Evolutionary conservation across 2,888 invertebrate genomes (phyloP).

Genomic region (Tinea semifulvella): DNA sequence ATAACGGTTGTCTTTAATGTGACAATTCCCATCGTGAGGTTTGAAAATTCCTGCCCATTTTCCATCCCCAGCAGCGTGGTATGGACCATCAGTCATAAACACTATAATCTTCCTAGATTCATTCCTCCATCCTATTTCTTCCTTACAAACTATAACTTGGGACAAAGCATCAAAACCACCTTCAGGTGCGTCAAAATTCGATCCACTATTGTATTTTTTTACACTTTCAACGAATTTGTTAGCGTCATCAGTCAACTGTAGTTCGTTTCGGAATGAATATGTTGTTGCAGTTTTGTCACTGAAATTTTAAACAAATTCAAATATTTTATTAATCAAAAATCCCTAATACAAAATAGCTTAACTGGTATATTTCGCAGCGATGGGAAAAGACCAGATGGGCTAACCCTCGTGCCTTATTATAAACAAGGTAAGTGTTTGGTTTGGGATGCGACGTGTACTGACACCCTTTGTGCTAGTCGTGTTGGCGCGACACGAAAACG

Average conservation of each 20-base stretch:
- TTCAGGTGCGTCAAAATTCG: constrained; percentile 76
- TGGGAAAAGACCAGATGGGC: no score
- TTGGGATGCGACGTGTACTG: no score
- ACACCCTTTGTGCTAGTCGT: no score
- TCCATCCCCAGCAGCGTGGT: constrained; percentile 84
- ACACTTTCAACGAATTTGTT: constrained; percentile 45
- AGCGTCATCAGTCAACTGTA: constrained; percentile 70
- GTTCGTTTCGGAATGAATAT: constrained; percentile 81
- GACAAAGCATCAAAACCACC: constrained; percentile 90
- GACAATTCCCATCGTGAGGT: constrained; percentile 78
- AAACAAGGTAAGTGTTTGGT: no score
- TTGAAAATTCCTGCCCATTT: constrained; percentile 72
- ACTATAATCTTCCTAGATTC: constrained; percentile 79
- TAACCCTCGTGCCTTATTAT: no score
- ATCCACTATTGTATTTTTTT: constrained; percentile 44
- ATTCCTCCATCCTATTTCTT: constrained; percentile 80
- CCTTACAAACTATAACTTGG: constrained; percentile 72
- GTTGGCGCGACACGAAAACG: no score
- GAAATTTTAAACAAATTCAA: background rate
- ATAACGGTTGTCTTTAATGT: constrained; percentile 66
- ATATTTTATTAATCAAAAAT: no score
- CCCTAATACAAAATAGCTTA: no score
- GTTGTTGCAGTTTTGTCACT: constrained; percentile 15
- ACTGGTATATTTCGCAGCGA: no score
- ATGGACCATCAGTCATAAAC: constrained; percentile 79